A percentile compares a stretch with the other conserved stretches of the same genome.
Conservation (phyloP, 2,797 vertebrate genomes). For the Erithacus rubecula region DNA sequence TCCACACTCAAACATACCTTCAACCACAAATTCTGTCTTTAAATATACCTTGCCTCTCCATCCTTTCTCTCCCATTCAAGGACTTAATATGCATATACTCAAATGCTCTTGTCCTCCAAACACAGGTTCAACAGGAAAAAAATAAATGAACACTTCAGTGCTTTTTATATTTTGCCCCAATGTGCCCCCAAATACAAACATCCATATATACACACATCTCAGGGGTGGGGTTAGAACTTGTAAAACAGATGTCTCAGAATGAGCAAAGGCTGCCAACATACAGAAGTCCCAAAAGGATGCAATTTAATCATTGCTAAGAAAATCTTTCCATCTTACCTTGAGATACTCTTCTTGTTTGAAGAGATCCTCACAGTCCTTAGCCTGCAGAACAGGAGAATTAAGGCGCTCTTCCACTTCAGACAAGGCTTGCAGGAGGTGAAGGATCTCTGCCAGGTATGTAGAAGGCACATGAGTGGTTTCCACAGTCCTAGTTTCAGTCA, state of each 20-base stretch:
- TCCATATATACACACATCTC: neutral
- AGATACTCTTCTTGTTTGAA: slow-evolving; percentile 90
- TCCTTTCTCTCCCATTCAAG: neutral
- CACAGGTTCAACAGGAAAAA: neutral
- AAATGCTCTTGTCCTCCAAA: neutral
- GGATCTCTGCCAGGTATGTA: slow-evolving; percentile 84
- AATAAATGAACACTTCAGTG: neutral
- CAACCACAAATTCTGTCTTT: neutral
- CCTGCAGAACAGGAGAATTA: slow-evolving; percentile 88
- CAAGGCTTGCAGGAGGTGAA: slow-evolving; percentile 84
- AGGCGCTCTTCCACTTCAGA: slow-evolving; percentile 89
- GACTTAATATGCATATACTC: rapidly evolving
- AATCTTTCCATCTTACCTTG: slow-evolving; percentile 81
- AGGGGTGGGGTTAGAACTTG: neutral
- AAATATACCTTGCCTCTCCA: neutral
- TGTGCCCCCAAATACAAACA: neutral
- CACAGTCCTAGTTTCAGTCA: slow-evolving; percentile 75
- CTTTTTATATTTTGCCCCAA: neutral
- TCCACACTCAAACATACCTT: neutral
- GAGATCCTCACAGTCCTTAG: slow-evolving; percentile 86
- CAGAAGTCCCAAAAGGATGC: neutral
- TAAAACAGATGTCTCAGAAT: neutral
- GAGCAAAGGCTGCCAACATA: neutral
- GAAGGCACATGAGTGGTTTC: slow-evolving; percentile 82
- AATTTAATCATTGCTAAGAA: neutral